phyloP scores from a whole-genome alignment of 1,140 invertebrate genomes.

The Popillia japonica region DNA sequence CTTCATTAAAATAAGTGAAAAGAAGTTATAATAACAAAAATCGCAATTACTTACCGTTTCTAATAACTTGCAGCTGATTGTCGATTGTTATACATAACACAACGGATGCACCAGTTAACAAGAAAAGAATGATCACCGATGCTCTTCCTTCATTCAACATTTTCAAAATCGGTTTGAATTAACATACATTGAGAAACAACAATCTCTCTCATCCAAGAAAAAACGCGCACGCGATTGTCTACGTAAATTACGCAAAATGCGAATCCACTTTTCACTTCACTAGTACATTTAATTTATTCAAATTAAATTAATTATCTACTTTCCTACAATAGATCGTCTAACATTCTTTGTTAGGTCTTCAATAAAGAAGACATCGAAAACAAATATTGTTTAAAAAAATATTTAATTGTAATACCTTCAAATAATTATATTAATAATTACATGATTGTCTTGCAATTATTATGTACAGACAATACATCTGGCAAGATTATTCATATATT shows the following conservation, averaged over 20 bases:
- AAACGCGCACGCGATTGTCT: conserved; percentile 7
- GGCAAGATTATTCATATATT: not conserved
- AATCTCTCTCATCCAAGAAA: not conserved
- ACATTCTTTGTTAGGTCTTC: not conserved
- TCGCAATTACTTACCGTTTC: not conserved
- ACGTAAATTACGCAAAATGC: conserved; percentile 11
- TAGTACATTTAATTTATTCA: conserved; percentile 6
- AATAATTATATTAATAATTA: not conserved
- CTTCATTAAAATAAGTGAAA: too few species aligned
- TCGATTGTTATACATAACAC: not conserved
- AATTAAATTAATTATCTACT: conserved; percentile 29
- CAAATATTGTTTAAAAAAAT: not conserved
- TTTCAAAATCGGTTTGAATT: not conserved
- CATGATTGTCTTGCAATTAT: not conserved
- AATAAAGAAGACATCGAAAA: not conserved
- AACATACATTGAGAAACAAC: not conserved
- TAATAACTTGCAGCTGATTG: not conserved
- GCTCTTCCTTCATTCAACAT: conserved; percentile 9
- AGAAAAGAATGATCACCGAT: not conserved
- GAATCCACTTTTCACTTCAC: conserved; percentile 33
- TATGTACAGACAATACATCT: not conserved
- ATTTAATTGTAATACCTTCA: not conserved
- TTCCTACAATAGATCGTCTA: not conserved
- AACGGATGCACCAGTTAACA: not conserved
- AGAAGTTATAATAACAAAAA: too few species aligned